phyloP scores from a whole-genome alignment of 2,113 vertebrate genomes.

The Notothenia coriiceps region DNA sequence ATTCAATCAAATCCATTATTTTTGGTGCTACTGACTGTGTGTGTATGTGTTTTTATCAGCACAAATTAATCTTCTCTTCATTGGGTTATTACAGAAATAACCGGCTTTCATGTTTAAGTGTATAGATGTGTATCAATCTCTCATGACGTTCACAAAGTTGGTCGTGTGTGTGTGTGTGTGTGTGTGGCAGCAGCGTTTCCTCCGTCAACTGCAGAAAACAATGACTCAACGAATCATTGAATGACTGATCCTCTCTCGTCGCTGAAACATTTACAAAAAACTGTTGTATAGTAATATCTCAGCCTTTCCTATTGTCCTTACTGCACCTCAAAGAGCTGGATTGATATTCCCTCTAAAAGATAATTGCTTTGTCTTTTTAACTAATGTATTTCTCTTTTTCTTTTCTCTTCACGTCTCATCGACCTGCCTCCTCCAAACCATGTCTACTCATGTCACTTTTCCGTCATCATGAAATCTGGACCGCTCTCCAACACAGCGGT shows the following conservation, averaged over 20 bases:
- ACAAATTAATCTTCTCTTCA: too few relatives aligned
- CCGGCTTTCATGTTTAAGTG: too few relatives aligned
- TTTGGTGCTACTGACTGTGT: too few relatives aligned
- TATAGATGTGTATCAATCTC: too few relatives aligned
- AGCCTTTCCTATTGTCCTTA: neutral
- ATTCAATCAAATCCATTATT: too few relatives aligned
- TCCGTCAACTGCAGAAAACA: neutral
- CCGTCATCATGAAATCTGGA: slow-evolving; percentile 22
- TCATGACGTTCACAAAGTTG: too few relatives aligned
- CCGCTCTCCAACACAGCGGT: slow-evolving; percentile 75
- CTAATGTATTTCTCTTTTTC: slow-evolving; percentile 12
- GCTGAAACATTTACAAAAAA: too few relatives aligned
- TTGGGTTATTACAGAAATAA: too few relatives aligned
- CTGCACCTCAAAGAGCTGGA: neutral
- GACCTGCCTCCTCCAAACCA: slow-evolving; percentile 10
- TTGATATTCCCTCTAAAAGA: neutral
- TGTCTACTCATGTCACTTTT: neutral
- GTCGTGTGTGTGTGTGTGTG: too few relatives aligned
- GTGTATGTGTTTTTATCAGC: too few relatives aligned
- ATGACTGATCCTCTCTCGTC: neutral
- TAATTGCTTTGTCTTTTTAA: neutral
- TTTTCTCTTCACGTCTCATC: slow-evolving; percentile 30
- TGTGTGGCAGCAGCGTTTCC: too few relatives aligned
- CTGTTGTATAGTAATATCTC: neutral
- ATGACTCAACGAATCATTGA: neutral